Conservation (phyloP, 1,140 invertebrate species). For the Agrilus planipennis region DNA sequence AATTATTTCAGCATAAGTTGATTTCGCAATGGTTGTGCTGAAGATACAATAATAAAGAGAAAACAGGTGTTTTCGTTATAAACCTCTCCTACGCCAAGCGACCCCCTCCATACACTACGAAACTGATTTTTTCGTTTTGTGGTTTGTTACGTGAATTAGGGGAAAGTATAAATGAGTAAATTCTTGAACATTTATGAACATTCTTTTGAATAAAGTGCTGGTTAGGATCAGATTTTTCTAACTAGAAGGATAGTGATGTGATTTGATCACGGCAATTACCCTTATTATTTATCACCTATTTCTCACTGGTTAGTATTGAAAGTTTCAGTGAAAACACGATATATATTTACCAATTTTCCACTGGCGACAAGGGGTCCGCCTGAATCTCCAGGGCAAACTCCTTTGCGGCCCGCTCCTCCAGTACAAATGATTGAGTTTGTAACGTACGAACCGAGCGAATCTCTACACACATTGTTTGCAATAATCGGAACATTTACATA, state of each 20-base stretch:
- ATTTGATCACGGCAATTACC: background rate
- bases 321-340: background rate
- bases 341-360: background rate
- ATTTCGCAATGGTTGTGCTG: too few species aligned
- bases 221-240: background rate
- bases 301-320: background rate
- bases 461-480: constrained; percentile 1
- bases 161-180: too few species aligned
- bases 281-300: background rate
- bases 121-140: too few species aligned
- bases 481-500: background rate
- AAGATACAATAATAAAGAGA: too few species aligned
- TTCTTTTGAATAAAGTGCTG: too few species aligned
- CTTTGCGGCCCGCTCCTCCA: background rate
- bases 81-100: too few species aligned
- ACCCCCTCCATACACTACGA: too few species aligned
- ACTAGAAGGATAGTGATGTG: background rate
- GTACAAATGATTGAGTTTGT: constrained; percentile 1
- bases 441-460: background rate
- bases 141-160: too few species aligned
- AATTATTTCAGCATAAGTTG: too few species aligned
- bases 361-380: background rate
- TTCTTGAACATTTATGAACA: too few species aligned
- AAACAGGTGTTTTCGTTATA: too few species aligned
- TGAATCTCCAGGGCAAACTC: constrained; percentile 3